These are phyloP conservation scores for Colius striatus DNA, from an alignment of 2,113 vertebrate species.

Conservation along the genomic window DNA sequence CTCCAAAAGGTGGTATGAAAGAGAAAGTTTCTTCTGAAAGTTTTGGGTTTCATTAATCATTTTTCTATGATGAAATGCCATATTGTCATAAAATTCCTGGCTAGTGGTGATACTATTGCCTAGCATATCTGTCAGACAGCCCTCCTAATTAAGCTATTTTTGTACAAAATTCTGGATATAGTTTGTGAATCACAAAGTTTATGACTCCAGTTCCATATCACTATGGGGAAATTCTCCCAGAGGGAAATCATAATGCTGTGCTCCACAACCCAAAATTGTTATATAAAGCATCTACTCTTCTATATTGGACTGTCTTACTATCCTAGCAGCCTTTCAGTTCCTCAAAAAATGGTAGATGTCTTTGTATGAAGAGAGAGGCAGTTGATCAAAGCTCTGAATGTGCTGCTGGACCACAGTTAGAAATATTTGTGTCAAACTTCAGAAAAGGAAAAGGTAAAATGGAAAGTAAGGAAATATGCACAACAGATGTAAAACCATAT, in stretches of 20 bases:
- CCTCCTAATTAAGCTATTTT: conserved; percentile 46
- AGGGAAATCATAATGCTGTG: not conserved
- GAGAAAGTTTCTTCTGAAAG: not conserved
- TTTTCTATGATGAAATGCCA: conserved; percentile 20
- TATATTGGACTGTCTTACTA: not conserved
- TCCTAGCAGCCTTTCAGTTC: not conserved
- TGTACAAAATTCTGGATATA: not conserved
- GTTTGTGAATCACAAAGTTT: conserved; percentile 44
- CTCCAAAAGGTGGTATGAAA: not conserved
- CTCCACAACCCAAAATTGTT: not conserved
- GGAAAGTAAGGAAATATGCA: not conserved
- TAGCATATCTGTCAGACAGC: conserved; percentile 12
- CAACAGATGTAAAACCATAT: not conserved
- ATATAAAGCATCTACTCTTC: not conserved
- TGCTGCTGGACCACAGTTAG: not conserved
- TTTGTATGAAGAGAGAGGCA: conserved; percentile 11
- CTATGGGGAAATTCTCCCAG: conserved; percentile 18
- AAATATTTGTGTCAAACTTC: not conserved
- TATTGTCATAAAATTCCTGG: conserved; percentile 31
- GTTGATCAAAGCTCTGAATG: conserved; percentile 34
- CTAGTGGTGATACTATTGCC: not conserved
- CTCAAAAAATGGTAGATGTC: not conserved
- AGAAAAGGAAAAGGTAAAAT: conserved; percentile 16
- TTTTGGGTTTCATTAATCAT: not conserved
- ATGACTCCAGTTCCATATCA: not conserved